Conservation (phyloP, 2,113 vertebrate genomes). For the Tapirus terrestris region DNA sequence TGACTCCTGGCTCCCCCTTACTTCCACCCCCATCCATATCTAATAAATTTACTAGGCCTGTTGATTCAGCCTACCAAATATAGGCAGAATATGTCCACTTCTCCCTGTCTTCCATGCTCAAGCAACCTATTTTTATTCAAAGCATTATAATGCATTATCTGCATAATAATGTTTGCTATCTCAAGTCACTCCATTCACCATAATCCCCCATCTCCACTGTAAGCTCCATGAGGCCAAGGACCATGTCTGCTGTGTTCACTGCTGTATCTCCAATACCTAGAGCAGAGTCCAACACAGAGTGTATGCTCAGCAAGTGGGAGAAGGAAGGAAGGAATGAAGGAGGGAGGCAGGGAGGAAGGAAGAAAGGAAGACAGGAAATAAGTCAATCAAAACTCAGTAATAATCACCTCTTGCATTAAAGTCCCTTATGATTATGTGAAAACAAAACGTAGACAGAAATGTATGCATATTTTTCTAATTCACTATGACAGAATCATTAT, state of each 20-base stretch:
- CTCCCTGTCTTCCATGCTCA: not conserved
- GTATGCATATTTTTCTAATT: not conserved
- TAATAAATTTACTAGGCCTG: not conserved
- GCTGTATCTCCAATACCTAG: not conserved
- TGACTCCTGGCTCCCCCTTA: not conserved
- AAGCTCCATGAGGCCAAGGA: not conserved
- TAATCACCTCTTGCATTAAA: conserved; percentile 19
- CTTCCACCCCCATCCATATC: not conserved
- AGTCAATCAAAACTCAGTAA: not conserved
- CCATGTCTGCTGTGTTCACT: not conserved
- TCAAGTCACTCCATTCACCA: not conserved
- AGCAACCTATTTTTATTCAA: not conserved
- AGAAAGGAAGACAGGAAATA: not conserved
- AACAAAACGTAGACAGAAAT: conserved; percentile 6
- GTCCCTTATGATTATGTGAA: not conserved
- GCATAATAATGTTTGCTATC: not conserved
- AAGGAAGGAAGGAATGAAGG: not conserved
- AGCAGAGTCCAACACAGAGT: not conserved
- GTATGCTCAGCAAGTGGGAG: not conserved
- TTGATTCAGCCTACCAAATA: not conserved
- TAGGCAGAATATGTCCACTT: not conserved
- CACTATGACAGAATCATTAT: not conserved
- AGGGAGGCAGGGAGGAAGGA: too few species aligned
- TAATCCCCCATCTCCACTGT: not conserved
- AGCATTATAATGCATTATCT: not conserved